These are phyloP conservation scores for Apamea epomidion DNA, from an alignment of 2,888 invertebrate genomes.

Conservation along the genomic window DNA sequence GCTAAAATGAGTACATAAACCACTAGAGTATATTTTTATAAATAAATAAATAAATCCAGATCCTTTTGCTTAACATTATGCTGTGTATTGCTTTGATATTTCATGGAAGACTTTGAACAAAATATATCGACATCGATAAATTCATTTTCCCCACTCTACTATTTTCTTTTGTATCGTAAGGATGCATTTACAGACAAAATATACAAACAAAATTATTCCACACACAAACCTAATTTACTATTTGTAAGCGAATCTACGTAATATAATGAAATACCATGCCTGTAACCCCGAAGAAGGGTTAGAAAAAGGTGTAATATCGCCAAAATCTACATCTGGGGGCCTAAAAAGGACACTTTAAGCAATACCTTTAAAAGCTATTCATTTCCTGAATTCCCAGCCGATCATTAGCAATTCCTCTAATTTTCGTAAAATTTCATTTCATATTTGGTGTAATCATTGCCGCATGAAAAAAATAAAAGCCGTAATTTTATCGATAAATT, in stretches of 20 bases:
- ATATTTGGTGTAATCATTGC: too few relatives aligned
- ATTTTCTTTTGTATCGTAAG: background rate
- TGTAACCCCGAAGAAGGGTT: background rate
- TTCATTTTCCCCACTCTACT: background rate
- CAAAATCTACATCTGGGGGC: background rate
- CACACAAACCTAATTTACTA: background rate
- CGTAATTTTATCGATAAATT: too few relatives aligned
- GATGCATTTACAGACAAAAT: background rate
- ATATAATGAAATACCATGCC: background rate
- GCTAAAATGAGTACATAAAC: slow-evolving; percentile 8
- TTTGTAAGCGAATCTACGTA: background rate
- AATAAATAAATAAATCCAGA: slow-evolving; percentile 26
- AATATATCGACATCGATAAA: slow-evolving; percentile 6
- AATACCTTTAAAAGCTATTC: too few relatives aligned
- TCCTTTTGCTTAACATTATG: background rate
- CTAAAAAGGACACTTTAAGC: too few relatives aligned
- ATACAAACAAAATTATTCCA: background rate
- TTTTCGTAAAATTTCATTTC: too few relatives aligned
- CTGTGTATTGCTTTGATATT: slow-evolving; percentile 7
- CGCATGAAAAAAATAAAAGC: too few relatives aligned
- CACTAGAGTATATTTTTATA: slow-evolving; percentile 13
- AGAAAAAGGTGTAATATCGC: too few relatives aligned
- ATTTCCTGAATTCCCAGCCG: too few relatives aligned
- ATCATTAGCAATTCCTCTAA: too few relatives aligned
- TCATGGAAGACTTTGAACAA: slow-evolving; percentile 16